A percentile compares a stretch with the other conserved stretches of the same genome.
phyloP scores from a whole-genome alignment of 2,888 invertebrate genomes.

The Standfussiana lucernea region DNA sequence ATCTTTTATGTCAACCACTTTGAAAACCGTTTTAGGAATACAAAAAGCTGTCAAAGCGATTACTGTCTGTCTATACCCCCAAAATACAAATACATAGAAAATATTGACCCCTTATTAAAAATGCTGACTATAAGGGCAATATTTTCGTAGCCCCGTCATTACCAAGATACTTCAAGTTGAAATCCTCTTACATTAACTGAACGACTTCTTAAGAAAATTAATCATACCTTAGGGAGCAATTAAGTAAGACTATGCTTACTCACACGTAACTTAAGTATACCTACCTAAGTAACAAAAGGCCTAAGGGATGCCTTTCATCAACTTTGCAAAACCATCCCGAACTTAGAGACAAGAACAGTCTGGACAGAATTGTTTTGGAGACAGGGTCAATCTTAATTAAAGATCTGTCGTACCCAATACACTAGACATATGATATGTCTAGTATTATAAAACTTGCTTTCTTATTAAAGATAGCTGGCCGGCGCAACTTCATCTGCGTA shows the following conservation, averaged over 20 bases:
- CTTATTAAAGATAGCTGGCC: no score
- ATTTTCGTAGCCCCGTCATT: not conserved
- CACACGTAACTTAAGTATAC: slow-evolving; percentile 16
- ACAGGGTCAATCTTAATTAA: not conserved
- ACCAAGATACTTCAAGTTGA: not conserved
- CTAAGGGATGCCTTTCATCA: slow-evolving; percentile 17
- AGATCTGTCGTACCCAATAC: no score
- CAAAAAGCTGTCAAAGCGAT: not conserved
- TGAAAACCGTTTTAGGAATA: not conserved
- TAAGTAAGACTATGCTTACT: not conserved
- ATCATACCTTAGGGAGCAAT: slow-evolving; percentile 8
- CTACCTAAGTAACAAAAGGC: not conserved
- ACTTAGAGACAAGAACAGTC: not conserved
- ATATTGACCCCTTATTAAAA: no score
- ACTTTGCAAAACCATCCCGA: slow-evolving; percentile 18
- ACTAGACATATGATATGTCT: no score
- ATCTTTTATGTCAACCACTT: not conserved
- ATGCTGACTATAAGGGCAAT: no score
- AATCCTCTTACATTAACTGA: not conserved
- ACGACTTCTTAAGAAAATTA: not conserved
- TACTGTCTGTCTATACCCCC: not conserved
- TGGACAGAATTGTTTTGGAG: not conserved
- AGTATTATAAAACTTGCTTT: no score
- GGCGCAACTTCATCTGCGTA: no score
- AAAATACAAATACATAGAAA: no score